Conservation (phyloP, 2,888 invertebrate species). For the Cosmopolites sordidus region DNA sequence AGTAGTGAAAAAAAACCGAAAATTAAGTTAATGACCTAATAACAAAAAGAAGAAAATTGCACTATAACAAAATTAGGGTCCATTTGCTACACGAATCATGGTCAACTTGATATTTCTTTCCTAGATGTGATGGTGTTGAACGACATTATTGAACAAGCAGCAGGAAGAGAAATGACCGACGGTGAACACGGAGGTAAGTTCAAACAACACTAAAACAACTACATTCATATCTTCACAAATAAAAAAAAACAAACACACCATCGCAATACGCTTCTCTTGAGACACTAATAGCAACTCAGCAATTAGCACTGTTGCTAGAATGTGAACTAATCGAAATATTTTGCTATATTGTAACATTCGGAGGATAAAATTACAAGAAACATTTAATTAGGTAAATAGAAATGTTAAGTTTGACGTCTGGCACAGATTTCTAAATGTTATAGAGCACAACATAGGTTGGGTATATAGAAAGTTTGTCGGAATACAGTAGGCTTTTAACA, state of each 20-base stretch:
- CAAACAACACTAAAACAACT: background rate
- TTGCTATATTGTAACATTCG: slow-evolving; percentile 35
- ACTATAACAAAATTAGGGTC: too few relatives aligned
- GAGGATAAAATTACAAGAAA: slow-evolving; percentile 40
- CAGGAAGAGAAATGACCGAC: slow-evolving; percentile 79
- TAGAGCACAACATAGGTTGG: slow-evolving; percentile 31
- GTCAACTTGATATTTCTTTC: too few relatives aligned
- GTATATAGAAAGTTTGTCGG: background rate
- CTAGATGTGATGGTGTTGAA: slow-evolving; percentile 95
- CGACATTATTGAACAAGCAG: slow-evolving; percentile 94
- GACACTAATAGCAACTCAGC: slow-evolving; percentile 34
- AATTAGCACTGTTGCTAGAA: slow-evolving; percentile 30
- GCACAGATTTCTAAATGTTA: slow-evolving; percentile 35
- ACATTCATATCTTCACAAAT: slow-evolving; percentile 27
- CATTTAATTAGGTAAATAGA: slow-evolving; percentile 40
- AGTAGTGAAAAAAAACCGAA: too few relatives aligned
- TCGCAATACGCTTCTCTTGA: slow-evolving; percentile 47
- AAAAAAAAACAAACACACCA: slow-evolving; percentile 43
- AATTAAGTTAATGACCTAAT: too few relatives aligned
- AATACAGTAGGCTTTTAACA: background rate
- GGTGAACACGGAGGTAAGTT: slow-evolving; percentile 84
- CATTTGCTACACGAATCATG: too few relatives aligned
- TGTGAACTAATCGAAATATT: slow-evolving; percentile 38
- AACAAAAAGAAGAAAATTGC: too few relatives aligned
- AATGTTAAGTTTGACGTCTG: slow-evolving; percentile 31